These are phyloP conservation scores for Metallyticus violacea DNA, from an alignment of 2,888 invertebrate genomes.

Conservation along the genomic window DNA sequence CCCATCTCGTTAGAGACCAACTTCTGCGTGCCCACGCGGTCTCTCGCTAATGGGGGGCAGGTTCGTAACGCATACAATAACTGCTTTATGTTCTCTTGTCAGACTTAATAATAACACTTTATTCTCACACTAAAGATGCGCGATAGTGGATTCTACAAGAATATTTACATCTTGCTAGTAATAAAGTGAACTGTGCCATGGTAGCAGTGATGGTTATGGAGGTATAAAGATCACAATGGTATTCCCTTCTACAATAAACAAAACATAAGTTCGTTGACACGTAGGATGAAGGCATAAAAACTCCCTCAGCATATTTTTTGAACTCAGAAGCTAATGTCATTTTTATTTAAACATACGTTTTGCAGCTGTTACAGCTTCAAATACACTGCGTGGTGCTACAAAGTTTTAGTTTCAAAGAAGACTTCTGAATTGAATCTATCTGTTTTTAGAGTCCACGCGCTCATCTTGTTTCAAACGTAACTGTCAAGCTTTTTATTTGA, in stretches of 20 bases:
- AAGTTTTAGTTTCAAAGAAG: neutral
- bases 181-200: neutral
- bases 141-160: neutral
- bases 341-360: neutral
- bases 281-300: neutral
- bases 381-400: neutral
- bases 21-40: neutral
- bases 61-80: neutral
- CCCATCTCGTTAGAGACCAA: neutral
- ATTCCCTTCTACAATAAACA: neutral
- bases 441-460: no score
- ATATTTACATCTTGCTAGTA: neutral
- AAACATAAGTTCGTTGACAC: neutral
- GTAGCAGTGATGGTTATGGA: neutral
- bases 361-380: neutral
- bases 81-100: neutral
- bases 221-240: neutral
- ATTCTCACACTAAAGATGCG: neutral
- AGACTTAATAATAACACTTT: neutral
- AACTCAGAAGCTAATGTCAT: neutral
- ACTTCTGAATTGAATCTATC: neutral
- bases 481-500: no score
- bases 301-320: neutral
- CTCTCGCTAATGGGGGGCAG: neutral
- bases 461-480: no score